Conservation (phyloP, 2,888 invertebrate genomes). For the Sminthurides aquaticus region DNA sequence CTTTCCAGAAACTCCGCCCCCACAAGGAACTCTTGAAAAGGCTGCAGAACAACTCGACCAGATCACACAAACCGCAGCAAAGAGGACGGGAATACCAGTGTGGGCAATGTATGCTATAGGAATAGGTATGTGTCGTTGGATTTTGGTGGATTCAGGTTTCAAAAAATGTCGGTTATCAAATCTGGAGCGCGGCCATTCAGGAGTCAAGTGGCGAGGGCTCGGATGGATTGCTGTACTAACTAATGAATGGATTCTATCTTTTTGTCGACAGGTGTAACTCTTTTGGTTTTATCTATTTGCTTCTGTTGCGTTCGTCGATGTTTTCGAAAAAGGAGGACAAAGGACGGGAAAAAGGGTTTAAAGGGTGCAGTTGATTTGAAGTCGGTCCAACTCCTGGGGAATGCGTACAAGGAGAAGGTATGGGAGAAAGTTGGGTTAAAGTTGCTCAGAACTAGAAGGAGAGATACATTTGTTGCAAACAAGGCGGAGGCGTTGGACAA, state of each 20-base stretch:
- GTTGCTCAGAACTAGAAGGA: neutral
- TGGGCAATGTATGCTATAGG: slow-evolving; percentile 80
- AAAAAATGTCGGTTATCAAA: neutral
- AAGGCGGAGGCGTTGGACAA: too few relatives aligned
- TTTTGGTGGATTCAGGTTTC: too few relatives aligned
- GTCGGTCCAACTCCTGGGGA: slow-evolving; percentile 90
- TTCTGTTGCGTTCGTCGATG: slow-evolving; percentile 88
- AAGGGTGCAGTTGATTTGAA: slow-evolving; percentile 89
- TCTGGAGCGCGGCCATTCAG: slow-evolving; percentile 1
- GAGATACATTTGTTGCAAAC: too few relatives aligned
- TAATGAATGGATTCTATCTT: too few relatives aligned
- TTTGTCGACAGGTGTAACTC: slow-evolving; percentile 53
- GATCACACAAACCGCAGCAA: slow-evolving; percentile 47
- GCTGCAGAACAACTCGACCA: slow-evolving; percentile 20
- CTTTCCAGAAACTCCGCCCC: slow-evolving; percentile 10
- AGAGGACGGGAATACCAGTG: slow-evolving; percentile 68
- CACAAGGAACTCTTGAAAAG: slow-evolving; percentile 15
- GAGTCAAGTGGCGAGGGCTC: neutral
- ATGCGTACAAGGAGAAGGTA: slow-evolving; percentile 97
- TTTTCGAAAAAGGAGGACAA: slow-evolving; percentile 83
- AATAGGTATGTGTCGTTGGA: slow-evolving; percentile 65
- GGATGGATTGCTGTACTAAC: too few relatives aligned
- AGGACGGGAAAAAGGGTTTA: slow-evolving; percentile 88
- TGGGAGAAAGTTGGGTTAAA: too few relatives aligned
- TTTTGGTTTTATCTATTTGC: slow-evolving; percentile 74